Evolutionary conservation across 2,888 invertebrate species (phyloP), one percentile per base, ranked within the genome.

Genomic region (Oxystoma pomonae): DNA sequence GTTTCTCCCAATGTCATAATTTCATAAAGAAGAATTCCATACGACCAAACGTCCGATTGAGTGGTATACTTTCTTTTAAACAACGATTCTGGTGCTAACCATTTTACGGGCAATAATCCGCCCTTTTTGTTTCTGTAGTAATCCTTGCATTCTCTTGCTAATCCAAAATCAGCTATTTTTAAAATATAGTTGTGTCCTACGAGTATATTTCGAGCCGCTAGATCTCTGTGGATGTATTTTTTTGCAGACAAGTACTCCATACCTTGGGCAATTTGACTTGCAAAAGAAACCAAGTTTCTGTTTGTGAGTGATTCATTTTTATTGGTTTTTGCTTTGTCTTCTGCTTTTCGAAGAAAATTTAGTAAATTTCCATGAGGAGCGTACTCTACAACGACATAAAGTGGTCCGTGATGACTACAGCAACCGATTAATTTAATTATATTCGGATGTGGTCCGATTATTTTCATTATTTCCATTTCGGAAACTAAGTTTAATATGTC

Each of bases 401-500:
- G 82, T 0, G 92, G 92, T 12, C 97, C 98, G 68, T 90, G 91
- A 79, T 96, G 96, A 0, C 96, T 97, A 80, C 97, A 98, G 76
- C 97, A 97, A 0, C 98, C 98, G n/a, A 98, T 81, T 60, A 99
- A 83, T 79, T 98, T 98, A 73, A 98, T 98, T 62, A 99, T 97
- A 80, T 99, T 98, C 65, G 96, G 94, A 78, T 99, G 97, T 65
- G 92, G 91, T 16, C 98, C 98, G 60, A 97, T 94, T 86, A 93
- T 94, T 81, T 99, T 99, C 98, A 99, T 99, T 84, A 99, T 94
- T 77, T 98, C 97, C 97, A 99, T 97, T 81, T 99, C 98, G 0
- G 94, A 92, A 12, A 98, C 96, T 60, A 99, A 81, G 70, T 97
- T 97, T 84, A 95, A 92, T 88, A 99, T 91, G 77, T 99, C 98